A percentile compares a stretch with the other conserved stretches of the same genome.
phyloP scores from a whole-genome alignment of 2,888 invertebrate species.

The Galeruca laticollis region DNA sequence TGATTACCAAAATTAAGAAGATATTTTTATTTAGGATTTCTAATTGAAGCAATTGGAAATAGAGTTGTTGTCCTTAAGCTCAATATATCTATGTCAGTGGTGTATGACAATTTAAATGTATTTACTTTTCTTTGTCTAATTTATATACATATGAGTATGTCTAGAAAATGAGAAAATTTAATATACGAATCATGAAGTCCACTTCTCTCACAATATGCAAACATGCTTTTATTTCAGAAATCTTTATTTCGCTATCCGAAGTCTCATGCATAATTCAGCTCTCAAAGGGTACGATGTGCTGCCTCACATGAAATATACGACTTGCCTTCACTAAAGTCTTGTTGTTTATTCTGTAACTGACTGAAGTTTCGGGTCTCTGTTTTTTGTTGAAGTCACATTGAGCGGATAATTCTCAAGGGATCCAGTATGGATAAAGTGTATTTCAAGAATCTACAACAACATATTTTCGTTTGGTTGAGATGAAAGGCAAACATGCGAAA shows the following conservation, averaged over 20 bases:
- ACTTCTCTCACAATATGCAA: constrained; percentile 11
- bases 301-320: constrained; percentile 5
- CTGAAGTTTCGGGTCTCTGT: constrained; percentile 3
- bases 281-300: constrained; percentile 20
- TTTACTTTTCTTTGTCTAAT: too few relatives aligned
- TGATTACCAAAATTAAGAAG: too few relatives aligned
- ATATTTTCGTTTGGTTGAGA: too few relatives aligned
- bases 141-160: too few relatives aligned
- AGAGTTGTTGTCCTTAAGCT: too few relatives aligned
- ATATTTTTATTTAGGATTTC: too few relatives aligned
- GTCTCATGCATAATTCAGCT: constrained; percentile 27
- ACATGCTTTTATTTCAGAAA: constrained; percentile 15
- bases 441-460: background rate
- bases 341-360: constrained; percentile 19
- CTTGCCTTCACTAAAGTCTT: constrained; percentile 14
- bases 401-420: background rate
- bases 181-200: background rate
- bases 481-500: too few relatives aligned
- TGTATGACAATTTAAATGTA: too few relatives aligned
- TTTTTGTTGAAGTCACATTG: constrained; percentile 2
- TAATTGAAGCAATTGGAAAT: too few relatives aligned
- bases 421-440: background rate
- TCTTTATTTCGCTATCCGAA: constrained; percentile 19
- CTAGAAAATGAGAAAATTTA: background rate
- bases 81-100: too few relatives aligned